Evolutionary conservation across 1,140 invertebrate species (phyloP), one percentile per base, ranked within the genome.

Genomic region (Conus betulinus): DNA sequence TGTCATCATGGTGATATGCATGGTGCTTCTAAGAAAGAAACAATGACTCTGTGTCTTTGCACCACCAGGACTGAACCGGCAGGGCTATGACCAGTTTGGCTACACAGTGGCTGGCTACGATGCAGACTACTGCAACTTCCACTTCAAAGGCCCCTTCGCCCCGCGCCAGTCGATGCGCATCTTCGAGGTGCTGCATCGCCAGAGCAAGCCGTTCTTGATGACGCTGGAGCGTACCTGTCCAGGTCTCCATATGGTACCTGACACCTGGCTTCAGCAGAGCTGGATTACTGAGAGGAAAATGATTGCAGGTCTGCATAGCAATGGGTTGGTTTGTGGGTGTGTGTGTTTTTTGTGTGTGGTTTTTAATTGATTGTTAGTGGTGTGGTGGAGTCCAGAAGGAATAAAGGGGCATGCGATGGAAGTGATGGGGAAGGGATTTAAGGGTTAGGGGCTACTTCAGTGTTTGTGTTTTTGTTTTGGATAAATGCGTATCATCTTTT

Each of bases 1-100:
- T 60, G 1, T 15, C 57, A 60, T 60, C 57, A 11, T 60, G 8
- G 15, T 60, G 57, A 8, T 11, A 39, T 39, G 39, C 39, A 39
- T 39, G 39, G 39, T 39, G 39, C 8, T 60, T 11, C 15, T 4
- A 60, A 60, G 57, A 60, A 60, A 11, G 15, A 60, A 60, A 60
- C 57, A 11, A 60, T 60, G 15, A 60, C 57, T 60, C 57, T 15
- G 15, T 60, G 4, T 60, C 8, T 60, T 60, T 8, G 20, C 20
- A 60, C 67, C 67, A 71, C 11, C 67, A 92, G 92, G 92, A 3
- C 79, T 93, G 15, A 90, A 89, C 71, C 63, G 8, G 76, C 88
- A 92, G 87, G 93, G 92, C n/a, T 90, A 85, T 63, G 92, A 93
- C 79, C 90, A 88, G 67, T 93, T 90, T 91, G 93, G 93, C 13